A percentile compares a stretch with the other conserved stretches of the same genome.
Evolutionary conservation across 2,888 invertebrate species (phyloP).

Genomic region (Drosophila robusta): DNA sequence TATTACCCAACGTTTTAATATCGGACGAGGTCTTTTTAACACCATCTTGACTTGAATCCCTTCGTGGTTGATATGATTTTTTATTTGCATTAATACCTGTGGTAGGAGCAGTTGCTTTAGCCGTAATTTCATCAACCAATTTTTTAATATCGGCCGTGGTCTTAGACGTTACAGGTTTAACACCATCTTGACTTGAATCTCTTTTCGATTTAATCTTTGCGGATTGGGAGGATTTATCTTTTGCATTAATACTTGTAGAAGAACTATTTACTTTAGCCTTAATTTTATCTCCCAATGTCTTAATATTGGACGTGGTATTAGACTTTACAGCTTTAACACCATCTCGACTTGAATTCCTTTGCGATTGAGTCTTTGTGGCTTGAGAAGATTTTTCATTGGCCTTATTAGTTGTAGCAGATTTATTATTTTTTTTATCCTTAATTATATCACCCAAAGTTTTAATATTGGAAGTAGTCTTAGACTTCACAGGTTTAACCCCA

Average conservation of each 20-base stretch:
- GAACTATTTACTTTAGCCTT: not conserved
- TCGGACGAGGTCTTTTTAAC: too few relatives aligned
- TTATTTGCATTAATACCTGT: not conserved
- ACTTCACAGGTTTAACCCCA: too few relatives aligned
- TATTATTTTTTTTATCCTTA: not conserved
- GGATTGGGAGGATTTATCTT: not conserved
- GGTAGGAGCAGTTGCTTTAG: not conserved
- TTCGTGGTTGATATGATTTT: too few relatives aligned
- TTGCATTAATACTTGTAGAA: not conserved
- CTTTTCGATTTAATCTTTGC: too few relatives aligned
- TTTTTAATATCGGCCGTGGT: too few relatives aligned
- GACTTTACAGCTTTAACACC: too few relatives aligned
- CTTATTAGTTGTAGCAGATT: not conserved
- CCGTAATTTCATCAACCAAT: not conserved
- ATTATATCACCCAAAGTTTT: not conserved
- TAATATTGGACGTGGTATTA: too few relatives aligned
- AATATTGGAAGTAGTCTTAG: too few relatives aligned
- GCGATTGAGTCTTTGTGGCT: not conserved
- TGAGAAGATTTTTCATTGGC: not conserved
- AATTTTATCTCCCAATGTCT: not conserved
- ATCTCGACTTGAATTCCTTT: not conserved
- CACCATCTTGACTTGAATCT: too few relatives aligned
- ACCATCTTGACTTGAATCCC: too few relatives aligned
- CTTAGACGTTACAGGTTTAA: too few relatives aligned
- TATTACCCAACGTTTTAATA: too few relatives aligned